Base-by-base conservation (phyloP, 2,888 invertebrate species). In the Drosophila meridiana region DNA sequence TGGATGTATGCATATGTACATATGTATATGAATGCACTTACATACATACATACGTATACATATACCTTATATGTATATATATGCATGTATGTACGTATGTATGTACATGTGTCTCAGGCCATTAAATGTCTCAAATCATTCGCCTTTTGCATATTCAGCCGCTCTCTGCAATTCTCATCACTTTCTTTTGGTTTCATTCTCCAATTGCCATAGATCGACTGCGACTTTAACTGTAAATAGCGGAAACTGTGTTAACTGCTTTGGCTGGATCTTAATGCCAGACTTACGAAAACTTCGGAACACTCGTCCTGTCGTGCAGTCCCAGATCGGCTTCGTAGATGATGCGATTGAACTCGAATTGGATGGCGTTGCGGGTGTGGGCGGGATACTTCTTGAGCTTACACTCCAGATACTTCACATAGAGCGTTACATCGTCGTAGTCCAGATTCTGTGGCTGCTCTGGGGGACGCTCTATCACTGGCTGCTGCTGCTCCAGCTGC, bases 311-410 rank as follows among this genome's bases (percentile, higher is more conserved):
- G 4, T 65, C 65, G 28, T 30, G 47, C 20, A 65, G 9, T 6
- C 70, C 70, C 52, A 67, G 40, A 47, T 67, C 61, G n/a, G 70
- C 60, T 6, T 70, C 67, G 40, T 61, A 58, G 14, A 70, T 50
- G 2, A 67, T 61, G 9, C 67, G 60, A 67, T 67, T 67, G n/a
- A 70, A 38, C 8, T 70, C 43, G 14, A 55, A 70, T n/a, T 61
- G 67, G 26, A 70, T 50, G 13, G 55, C 13, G 6, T 48, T 50
- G 28, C 70, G 53, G 0, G 38, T 60, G 30, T 11, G 14, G 28
- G 45, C 4, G 1, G 67, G 38, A 52, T 67, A 70, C 11, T 57
- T 61, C 11, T 48, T 66, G 2, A 70, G 67, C 13, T 70, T 70
- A 2, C 57, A 57, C 8, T 53, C 56, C 26, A 61, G 45, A 30